Base-by-base conservation (phyloP, 1,140 invertebrate species). In the Habropoda laboriosa region DNA sequence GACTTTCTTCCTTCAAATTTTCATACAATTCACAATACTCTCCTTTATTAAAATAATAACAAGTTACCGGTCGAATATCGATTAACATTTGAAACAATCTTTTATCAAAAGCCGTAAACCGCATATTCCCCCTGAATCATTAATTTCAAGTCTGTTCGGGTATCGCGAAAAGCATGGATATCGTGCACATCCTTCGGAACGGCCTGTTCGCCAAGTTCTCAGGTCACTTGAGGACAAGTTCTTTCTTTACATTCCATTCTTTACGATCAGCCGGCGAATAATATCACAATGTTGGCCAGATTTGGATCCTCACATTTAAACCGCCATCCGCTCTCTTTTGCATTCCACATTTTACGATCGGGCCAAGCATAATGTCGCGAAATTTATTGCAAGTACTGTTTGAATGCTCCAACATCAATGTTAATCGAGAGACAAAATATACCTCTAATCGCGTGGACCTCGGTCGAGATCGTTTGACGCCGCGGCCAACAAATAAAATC, bases 211-310 rank as follows among this genome's bases (percentile, higher is more conserved):
- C 71, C 32, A 42, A 49, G 38, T 42, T 68, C 61, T 57, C 63
- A 74, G 71, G 78, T 64, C 71, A 80, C 49, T 75, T 49, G 40
- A 75, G 71, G 61, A 75, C 70, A 66, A 66, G 61, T 74, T 57
- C 53, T 81, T 78, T 78, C 58, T 71, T 80, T 80, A 80, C 63
- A 80, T 80, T 78, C 75, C 49, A 67, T 53, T 75, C 30, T 83
- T 79, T 70, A 83, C 78, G 66, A 76, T 72, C 66, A 57, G 60
- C 51, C 72, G 71, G 13, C 63, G 66, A 80, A 80, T 80, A 80
- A 74, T 68, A 77, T 70, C 73, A 80, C 73, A 80, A 80, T 80
- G 73, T 70, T 80, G 32, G 72, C 30, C 78, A 75, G 60, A 75
- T 80, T 77, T 75, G 57, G 55, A 53, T 70, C 57, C 64, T 61